phyloP scores from a whole-genome alignment of 2,797 vertebrate species.

The Enteromius thamalakanensis region DNA sequence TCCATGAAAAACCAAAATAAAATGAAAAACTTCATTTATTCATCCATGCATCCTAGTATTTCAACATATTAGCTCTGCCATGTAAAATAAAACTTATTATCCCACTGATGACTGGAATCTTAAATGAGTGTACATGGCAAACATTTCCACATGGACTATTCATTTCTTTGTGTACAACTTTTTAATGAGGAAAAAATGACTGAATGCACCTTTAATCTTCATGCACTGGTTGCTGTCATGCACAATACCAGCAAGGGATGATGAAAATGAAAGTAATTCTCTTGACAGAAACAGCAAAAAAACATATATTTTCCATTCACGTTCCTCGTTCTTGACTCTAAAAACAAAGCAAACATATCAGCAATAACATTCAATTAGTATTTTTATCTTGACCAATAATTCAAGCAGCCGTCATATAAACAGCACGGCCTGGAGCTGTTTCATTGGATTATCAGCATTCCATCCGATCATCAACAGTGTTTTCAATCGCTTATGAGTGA shows the following conservation, averaged over 20 bases:
- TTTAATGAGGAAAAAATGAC: conserved; percentile 21
- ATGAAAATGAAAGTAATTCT: conserved; percentile 25
- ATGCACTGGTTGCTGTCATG: conserved; percentile 6
- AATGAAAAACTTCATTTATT: neutral
- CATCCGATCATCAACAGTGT: neutral
- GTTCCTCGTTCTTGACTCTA: neutral
- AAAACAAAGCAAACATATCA: conserved; percentile 24
- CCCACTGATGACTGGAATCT: neutral
- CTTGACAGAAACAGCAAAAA: conserved; percentile 3
- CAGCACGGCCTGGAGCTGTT: neutral
- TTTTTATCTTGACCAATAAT: conserved; percentile 20
- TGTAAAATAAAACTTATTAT: neutral
- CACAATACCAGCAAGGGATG: neutral
- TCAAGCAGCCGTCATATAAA: conserved; percentile 16
- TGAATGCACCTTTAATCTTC: conserved; percentile 15
- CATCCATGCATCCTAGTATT: neutral
- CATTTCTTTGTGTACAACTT: neutral
- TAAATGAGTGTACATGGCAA: neutral
- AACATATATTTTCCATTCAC: conserved; percentile 2
- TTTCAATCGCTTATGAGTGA: conserved; percentile 41
- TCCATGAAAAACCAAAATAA: no score
- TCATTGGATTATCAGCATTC: conserved; percentile 11
- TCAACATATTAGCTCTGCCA: neutral
- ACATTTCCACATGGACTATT: neutral
- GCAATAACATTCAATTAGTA: neutral